A percentile compares a stretch with the other conserved stretches of the same genome.
phyloP scores from a whole-genome alignment of 2,888 invertebrate genomes.

The Tortricodes alternella region DNA sequence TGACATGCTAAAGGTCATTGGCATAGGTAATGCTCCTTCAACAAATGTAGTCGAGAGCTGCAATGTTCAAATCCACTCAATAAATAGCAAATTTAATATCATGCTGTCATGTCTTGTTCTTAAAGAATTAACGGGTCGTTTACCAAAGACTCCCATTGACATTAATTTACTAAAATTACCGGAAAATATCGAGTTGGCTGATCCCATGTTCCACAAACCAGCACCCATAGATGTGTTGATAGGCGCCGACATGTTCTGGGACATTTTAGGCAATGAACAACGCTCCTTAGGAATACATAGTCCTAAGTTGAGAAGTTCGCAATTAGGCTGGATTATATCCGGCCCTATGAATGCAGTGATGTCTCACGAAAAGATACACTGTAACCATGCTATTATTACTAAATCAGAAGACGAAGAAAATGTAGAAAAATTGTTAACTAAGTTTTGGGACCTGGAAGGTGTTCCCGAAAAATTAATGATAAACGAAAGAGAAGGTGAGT shows the following conservation, averaged over 20 bases:
- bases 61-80: constrained; percentile 21
- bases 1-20: constrained; percentile 21
- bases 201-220: constrained; percentile 31
- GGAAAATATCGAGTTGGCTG: constrained; percentile 29
- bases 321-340: constrained; percentile 40
- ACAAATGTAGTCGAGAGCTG: constrained; percentile 21
- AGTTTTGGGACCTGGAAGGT: constrained; percentile 39
- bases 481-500: constrained; percentile 29
- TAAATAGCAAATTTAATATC: constrained; percentile 24
- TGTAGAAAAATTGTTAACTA: constrained; percentile 29
- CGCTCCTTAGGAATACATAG: constrained; percentile 31
- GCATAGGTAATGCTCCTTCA: constrained; percentile 25
- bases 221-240: constrained; percentile 31
- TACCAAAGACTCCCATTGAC: constrained; percentile 28
- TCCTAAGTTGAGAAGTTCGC: constrained; percentile 33
- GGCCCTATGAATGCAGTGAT: constrained; percentile 34
- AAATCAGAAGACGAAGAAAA: not conserved
- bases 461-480: constrained; percentile 29
- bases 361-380: constrained; percentile 2
- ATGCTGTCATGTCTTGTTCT: constrained; percentile 33
- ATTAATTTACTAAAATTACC: constrained; percentile 23
- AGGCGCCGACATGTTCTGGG: constrained; percentile 37
- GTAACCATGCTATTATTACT: constrained; percentile 21
- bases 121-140: constrained; percentile 29
- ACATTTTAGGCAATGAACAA: constrained; percentile 36